Percentiles rank a stretch among this genome's conserved stretches.
Evolutionary conservation across 2,113 vertebrate species (phyloP).

Genomic region (Hippocampus abdominalis): DNA sequence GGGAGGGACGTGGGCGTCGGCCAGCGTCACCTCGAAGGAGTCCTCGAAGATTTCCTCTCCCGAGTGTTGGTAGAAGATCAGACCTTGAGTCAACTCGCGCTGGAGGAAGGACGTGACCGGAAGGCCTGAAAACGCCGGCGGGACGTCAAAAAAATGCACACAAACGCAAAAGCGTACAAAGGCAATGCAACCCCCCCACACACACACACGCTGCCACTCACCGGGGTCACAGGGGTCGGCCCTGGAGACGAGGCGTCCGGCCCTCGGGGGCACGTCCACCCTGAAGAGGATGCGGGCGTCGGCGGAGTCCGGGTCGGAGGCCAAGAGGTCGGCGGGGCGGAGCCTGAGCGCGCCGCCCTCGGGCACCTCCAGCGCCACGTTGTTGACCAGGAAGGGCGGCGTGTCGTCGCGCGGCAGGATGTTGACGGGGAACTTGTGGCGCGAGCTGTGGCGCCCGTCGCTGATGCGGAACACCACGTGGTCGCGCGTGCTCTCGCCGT

Average conservation of each 20-base stretch:
- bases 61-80: conserved; percentile 71
- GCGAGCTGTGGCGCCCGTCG: conserved; percentile 68
- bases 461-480: conserved; percentile 72
- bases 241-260: conserved; percentile 63
- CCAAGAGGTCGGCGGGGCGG: conserved; percentile 54
- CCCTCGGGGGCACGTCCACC: conserved; percentile 24
- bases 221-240: conserved; percentile 45
- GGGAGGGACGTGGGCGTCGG: conserved; percentile 69
- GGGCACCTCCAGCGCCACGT: conserved; percentile 64
- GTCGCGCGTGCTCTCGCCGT: conserved; percentile 70
- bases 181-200: accelerated
- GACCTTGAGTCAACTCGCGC: conserved; percentile 67
- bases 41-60: conserved; percentile 74
- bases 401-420: conserved; percentile 73
- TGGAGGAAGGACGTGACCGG: conserved; percentile 67
- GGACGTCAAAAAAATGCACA: not conserved
- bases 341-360: conserved; percentile 56
- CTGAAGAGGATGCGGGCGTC: conserved; percentile 67
- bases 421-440: conserved; percentile 69
- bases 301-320: conserved; percentile 71
- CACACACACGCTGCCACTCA: not conserved
- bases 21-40: conserved; percentile 66
- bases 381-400: conserved; percentile 67
- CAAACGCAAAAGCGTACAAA: not conserved
- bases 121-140: conserved; percentile 37